Evolutionary conservation across 2,113 vertebrate species (phyloP).

Genomic region (Oryzias woworae): DNA sequence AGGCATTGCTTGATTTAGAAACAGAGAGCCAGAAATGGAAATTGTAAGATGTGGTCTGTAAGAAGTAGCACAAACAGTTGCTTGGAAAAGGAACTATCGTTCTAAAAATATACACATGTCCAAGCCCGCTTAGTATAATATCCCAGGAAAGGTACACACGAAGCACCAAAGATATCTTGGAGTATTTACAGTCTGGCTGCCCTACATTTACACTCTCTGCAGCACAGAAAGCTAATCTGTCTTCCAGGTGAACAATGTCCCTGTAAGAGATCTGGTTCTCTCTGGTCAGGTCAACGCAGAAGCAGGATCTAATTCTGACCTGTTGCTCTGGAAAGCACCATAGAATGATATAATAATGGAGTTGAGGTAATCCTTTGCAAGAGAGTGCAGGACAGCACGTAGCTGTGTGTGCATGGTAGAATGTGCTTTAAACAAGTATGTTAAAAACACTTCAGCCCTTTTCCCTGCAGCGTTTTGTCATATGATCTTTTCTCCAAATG

Average conservation of each 20-base stretch:
- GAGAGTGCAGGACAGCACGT: neutral
- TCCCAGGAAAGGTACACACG: conserved; percentile 28
- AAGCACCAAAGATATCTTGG: conserved; percentile 36
- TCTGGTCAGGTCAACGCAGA: conserved; percentile 28
- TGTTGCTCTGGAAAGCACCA: conserved; percentile 16
- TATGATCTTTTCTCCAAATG: neutral
- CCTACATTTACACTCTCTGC: conserved; percentile 40
- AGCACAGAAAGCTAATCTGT: conserved; percentile 49
- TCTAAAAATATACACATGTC: conserved; percentile 63
- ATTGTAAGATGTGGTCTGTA: conserved; percentile 31
- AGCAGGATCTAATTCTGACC: conserved; percentile 22
- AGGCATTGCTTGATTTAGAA: conserved; percentile 48
- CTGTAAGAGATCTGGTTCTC: conserved; percentile 37
- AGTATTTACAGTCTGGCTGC: conserved; percentile 58
- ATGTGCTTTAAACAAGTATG: neutral
- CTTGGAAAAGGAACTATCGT: conserved; percentile 54
- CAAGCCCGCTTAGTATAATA: conserved; percentile 21
- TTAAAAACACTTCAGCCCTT: neutral
- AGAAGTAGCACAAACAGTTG: conserved; percentile 49
- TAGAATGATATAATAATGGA: conserved; percentile 4
- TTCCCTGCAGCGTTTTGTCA: neutral
- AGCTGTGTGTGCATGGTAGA: neutral
- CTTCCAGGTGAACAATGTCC: conserved; percentile 41
- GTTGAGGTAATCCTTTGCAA: neutral
- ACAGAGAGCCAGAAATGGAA: conserved; percentile 54